Conservation (phyloP, 2,113 vertebrate species). For the Silurus meridionalis region DNA sequence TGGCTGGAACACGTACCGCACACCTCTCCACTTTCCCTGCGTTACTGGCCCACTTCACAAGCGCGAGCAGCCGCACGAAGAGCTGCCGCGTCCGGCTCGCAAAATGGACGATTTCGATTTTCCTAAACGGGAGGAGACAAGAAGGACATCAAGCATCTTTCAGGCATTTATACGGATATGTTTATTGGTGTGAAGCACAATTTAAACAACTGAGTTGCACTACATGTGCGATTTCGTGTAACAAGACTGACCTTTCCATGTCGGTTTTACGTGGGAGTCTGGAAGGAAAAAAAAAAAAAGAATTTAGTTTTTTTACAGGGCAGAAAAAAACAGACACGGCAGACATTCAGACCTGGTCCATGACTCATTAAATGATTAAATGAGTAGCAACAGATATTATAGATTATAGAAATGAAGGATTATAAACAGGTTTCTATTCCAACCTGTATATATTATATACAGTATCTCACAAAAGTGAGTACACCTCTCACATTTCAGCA, state of each 20-base stretch:
- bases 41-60: slow-evolving; percentile 99
- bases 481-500: too few relatives aligned
- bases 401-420: background rate
- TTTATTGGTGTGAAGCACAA: background rate
- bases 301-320: too few relatives aligned
- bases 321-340: too few relatives aligned
- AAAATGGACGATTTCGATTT: slow-evolving; percentile 99
- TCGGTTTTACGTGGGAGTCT: slow-evolving; percentile 97
- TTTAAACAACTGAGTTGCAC: too few relatives aligned
- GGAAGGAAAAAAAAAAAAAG: slow-evolving; percentile 6
- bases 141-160: background rate
- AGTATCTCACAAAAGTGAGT: too few relatives aligned
- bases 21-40: slow-evolving; percentile 98
- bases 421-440: too few relatives aligned
- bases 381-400: background rate
- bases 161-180: background rate
- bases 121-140: slow-evolving; percentile 72
- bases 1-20: slow-evolving; percentile 80
- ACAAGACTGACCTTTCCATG: slow-evolving; percentile 87
- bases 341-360: background rate
- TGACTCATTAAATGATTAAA: background rate
- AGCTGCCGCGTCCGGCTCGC: slow-evolving; percentile 96
- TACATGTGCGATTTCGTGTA: background rate
- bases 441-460: too few relatives aligned
- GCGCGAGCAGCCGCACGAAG: slow-evolving; percentile 90